Percentiles rank a stretch among this genome's conserved stretches.
Evolutionary conservation across 2,797 vertebrate species (phyloP).

Genomic region (Ciconia nigra): DNA sequence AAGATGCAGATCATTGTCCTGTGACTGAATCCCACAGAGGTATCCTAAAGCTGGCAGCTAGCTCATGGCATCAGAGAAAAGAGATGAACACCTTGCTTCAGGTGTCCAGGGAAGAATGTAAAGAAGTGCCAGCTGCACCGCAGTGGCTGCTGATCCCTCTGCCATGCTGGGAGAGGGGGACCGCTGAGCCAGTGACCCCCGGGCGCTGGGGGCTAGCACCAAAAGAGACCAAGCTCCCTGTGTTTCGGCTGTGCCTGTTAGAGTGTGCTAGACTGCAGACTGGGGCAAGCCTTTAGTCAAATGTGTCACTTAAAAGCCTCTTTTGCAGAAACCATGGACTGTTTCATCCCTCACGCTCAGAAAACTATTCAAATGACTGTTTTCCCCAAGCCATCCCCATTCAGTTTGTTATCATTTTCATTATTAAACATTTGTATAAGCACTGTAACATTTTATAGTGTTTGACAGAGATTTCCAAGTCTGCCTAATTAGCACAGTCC

Average conservation of each 20-base stretch:
- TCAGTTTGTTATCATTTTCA: constrained; percentile 20
- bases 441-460: neutral
- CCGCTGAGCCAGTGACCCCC: neutral
- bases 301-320: neutral
- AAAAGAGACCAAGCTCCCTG: neutral
- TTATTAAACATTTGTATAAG: constrained; percentile 44
- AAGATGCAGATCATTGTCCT: neutral
- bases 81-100: neutral
- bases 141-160: neutral
- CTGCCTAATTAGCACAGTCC: constrained; percentile 25
- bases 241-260: neutral
- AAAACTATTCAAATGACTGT: neutral
- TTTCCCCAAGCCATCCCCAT: neutral
- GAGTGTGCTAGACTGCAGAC: neutral
- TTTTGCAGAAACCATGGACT: neutral
- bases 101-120: neutral
- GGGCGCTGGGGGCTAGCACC: neutral
- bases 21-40: neutral
- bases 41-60: neutral
- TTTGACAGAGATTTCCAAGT: constrained; percentile 21
- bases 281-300: neutral
- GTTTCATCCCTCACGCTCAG: neutral
- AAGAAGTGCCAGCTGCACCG: neutral
- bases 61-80: neutral
- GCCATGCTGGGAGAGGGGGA: neutral